A percentile compares a stretch with the other conserved stretches of the same genome.
phyloP scores from a whole-genome alignment of 2,113 vertebrate species.

The Ophthalmolycus amberensis region DNA sequence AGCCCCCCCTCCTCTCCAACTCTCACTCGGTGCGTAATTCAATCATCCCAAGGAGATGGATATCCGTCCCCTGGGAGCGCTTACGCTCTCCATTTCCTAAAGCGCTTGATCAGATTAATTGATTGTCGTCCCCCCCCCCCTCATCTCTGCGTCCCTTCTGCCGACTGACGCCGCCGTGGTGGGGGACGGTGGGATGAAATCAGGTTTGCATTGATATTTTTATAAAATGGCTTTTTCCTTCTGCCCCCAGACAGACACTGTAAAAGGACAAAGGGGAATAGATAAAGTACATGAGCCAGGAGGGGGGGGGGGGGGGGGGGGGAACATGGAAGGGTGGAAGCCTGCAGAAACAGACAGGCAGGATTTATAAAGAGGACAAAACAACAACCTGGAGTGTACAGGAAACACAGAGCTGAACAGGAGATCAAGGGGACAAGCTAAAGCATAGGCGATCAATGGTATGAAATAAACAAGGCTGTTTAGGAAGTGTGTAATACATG shows the following conservation, averaged over 20 bases:
- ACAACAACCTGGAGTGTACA: conserved; percentile 61
- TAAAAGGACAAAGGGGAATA: conserved; percentile 72
- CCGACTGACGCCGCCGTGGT: conserved; percentile 46
- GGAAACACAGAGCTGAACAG: conserved; percentile 49
- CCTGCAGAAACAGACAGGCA: conserved; percentile 49
- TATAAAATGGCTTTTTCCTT: conserved; percentile 79
- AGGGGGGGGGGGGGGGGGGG: not conserved
- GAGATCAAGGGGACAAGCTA: conserved; percentile 60
- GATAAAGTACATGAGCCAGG: conserved; percentile 57
- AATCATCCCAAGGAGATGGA: conserved; percentile 87
- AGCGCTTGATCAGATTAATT: conserved; percentile 90
- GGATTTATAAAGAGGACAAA: conserved; percentile 65
- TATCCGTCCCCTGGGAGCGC: conserved; percentile 84
- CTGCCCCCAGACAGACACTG: conserved; percentile 57
- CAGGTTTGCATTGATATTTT: conserved; percentile 86
- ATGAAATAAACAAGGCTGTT: conserved; percentile 66
- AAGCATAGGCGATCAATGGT: conserved; percentile 66
- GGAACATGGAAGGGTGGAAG: conserved; percentile 12
- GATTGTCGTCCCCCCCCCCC: conserved; percentile 72
- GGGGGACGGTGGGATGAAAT: conserved; percentile 66
- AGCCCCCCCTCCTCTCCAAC: conserved; percentile 65
- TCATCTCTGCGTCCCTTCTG: conserved; percentile 45
- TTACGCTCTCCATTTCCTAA: conserved; percentile 88
- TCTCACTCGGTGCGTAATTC: conserved; percentile 83
- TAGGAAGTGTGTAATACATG: conserved; percentile 37